Evolutionary conservation across 2,888 invertebrate genomes (phyloP).

Genomic region (Ectemnius continuus): DNA sequence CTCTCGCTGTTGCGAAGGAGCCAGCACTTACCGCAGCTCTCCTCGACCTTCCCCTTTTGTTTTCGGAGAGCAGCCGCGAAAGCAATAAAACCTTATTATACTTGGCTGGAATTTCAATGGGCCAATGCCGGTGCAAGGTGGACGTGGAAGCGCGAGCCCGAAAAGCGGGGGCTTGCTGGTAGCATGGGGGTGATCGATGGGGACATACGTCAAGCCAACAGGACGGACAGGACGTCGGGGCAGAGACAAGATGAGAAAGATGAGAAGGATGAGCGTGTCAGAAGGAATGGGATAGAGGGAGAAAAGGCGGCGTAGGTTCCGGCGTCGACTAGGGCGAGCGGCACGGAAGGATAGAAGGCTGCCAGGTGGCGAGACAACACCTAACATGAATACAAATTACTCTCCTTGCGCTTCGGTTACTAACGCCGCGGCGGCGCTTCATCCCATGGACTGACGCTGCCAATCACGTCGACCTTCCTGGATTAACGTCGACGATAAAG

Average conservation of each 20-base stretch:
- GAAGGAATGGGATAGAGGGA: conserved; percentile 44
- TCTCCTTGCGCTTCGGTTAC: conserved; percentile 61
- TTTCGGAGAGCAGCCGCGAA: conserved; percentile 55
- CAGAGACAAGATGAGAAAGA: conserved; percentile 55
- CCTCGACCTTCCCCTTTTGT: conserved; percentile 49
- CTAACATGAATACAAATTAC: conserved; percentile 73
- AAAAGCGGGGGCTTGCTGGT: conserved; percentile 37
- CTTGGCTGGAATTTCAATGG: conserved; percentile 69
- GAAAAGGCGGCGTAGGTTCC: conserved; percentile 35
- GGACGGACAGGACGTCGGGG: conserved; percentile 60
- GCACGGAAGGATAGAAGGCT: conserved; percentile 48
- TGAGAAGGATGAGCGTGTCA: conserved; percentile 55
- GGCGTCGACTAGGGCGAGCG: conserved; percentile 20
- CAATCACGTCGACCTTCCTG: conserved; percentile 64
- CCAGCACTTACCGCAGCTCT: conserved; percentile 5
- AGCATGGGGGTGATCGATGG: conserved; percentile 69
- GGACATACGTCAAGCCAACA: conserved; percentile 69
- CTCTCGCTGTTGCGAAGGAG: conserved; percentile 1
- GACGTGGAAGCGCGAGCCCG: conserved; percentile 59
- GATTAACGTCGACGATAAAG: conserved; percentile 57
- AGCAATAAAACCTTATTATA: conserved; percentile 70
- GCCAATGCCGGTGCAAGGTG: conserved; percentile 53
- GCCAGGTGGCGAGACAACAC: conserved; percentile 71
- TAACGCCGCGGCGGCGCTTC: conserved; percentile 54
- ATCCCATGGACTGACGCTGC: conserved; percentile 60